Conservation (phyloP, 2,888 invertebrate species). For the Drymonia ruficornis region DNA sequence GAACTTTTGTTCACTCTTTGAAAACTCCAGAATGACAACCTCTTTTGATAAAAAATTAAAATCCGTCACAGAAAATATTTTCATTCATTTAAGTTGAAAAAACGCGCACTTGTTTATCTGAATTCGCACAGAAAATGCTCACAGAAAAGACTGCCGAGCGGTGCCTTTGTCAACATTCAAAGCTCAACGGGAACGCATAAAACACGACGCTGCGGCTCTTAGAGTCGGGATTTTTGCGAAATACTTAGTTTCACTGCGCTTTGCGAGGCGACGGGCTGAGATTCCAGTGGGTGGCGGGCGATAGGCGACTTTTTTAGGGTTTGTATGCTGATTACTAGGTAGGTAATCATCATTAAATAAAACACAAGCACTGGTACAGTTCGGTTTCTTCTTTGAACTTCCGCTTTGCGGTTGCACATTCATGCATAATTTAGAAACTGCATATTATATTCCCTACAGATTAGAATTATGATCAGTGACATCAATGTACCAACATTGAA, state of each 20-base stretch:
- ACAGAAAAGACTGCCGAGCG: constrained; percentile 37
- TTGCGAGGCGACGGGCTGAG: not conserved
- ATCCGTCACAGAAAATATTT: not conserved
- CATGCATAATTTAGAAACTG: too few relatives aligned
- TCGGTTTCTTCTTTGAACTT: too few relatives aligned
- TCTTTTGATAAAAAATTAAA: not conserved
- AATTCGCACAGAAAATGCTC: constrained; percentile 37
- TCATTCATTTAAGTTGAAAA: not conserved
- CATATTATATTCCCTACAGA: too few relatives aligned
- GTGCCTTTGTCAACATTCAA: constrained; percentile 45
- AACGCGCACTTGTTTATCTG: constrained; percentile 33
- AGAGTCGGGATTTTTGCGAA: constrained; percentile 30
- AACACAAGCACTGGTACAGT: too few relatives aligned
- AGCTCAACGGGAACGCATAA: constrained; percentile 44
- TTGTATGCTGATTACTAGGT: too few relatives aligned
- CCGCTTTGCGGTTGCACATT: too few relatives aligned
- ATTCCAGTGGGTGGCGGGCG: constrained; percentile 5
- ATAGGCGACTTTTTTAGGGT: not conserved
- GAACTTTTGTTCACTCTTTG: too few relatives aligned
- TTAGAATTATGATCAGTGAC: too few relatives aligned
- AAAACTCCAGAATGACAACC: not conserved
- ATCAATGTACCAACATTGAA: too few relatives aligned
- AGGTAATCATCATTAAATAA: too few relatives aligned
- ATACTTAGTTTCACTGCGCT: constrained; percentile 35
- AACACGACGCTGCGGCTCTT: constrained; percentile 31